These are phyloP conservation scores for Xestia c-nigrum DNA, from an alignment of 2,888 invertebrate species.

Conservation along the genomic window DNA sequence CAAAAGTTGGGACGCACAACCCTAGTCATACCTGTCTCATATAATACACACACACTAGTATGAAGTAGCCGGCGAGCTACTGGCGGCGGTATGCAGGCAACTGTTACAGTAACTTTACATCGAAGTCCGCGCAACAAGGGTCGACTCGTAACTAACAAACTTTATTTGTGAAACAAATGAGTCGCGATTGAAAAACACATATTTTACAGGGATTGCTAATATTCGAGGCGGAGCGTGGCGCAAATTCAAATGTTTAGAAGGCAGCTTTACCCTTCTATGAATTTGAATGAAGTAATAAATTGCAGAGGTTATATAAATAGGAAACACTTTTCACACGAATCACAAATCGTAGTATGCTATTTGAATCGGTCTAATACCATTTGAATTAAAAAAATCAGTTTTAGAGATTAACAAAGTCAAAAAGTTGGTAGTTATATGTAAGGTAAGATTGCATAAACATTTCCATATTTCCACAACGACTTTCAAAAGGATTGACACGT, in stretches of 20 bases:
- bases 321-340: not conserved
- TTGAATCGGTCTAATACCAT: not conserved
- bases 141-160: conserved; percentile 27
- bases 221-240: not conserved
- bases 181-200: not conserved
- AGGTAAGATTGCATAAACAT: not conserved
- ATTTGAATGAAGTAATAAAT: not conserved
- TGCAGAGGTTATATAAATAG: not conserved
- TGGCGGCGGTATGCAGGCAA: not conserved
- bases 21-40: not conserved
- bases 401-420: not conserved
- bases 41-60: not conserved
- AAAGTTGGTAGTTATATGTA: not conserved
- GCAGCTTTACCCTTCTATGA: not conserved
- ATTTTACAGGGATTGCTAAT: not conserved
- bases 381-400: not conserved
- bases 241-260: not conserved
- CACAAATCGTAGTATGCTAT: not conserved
- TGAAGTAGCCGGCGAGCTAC: not conserved
- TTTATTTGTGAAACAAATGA: conserved; percentile 18
- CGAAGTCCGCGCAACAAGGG: not conserved
- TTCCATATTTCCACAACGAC: not conserved
- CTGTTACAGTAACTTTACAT: not conserved
- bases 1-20: not conserved
- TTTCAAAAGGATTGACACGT: not conserved